phyloP scores from a whole-genome alignment of 2,113 vertebrate species.

The Gorsachius goisagi region DNA sequence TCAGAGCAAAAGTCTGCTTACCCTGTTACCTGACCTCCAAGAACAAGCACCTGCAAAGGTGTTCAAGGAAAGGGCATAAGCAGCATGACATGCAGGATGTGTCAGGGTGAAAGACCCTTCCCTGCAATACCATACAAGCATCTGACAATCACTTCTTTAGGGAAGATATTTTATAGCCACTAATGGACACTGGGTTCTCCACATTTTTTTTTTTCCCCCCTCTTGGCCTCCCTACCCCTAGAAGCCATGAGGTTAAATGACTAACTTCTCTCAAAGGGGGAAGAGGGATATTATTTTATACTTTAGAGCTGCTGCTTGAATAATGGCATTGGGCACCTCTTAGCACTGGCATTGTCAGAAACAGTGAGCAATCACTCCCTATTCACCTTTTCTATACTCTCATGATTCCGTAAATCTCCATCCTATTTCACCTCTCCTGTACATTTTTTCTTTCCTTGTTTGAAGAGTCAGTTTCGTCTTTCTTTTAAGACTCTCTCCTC shows the following conservation, averaged over 20 bases:
- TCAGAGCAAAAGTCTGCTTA: not conserved
- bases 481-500: not conserved
- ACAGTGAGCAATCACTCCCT: slow-evolving; percentile 59
- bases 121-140: not conserved
- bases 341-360: slow-evolving; percentile 39
- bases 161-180: not conserved
- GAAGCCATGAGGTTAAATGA: not conserved
- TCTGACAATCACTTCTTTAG: not conserved
- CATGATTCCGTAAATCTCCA: slow-evolving; percentile 38
- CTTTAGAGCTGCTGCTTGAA: not conserved
- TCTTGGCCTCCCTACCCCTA: not conserved
- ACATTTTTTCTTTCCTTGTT: not conserved
- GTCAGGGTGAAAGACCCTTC: not conserved
- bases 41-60: not conserved
- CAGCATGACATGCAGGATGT: accelerated
- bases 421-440: not conserved
- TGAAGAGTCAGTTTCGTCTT: slow-evolving; percentile 8
- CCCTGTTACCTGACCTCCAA: not conserved
- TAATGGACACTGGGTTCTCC: not conserved
- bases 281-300: not conserved
- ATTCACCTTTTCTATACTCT: slow-evolving; percentile 53
- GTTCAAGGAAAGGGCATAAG: not conserved
- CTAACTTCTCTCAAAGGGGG: not conserved
- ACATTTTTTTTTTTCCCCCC: not conserved
- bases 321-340: slow-evolving; percentile 44